Evolutionary conservation across 2,797 vertebrate genomes (phyloP).

Genomic region (Limosa lapponica): DNA sequence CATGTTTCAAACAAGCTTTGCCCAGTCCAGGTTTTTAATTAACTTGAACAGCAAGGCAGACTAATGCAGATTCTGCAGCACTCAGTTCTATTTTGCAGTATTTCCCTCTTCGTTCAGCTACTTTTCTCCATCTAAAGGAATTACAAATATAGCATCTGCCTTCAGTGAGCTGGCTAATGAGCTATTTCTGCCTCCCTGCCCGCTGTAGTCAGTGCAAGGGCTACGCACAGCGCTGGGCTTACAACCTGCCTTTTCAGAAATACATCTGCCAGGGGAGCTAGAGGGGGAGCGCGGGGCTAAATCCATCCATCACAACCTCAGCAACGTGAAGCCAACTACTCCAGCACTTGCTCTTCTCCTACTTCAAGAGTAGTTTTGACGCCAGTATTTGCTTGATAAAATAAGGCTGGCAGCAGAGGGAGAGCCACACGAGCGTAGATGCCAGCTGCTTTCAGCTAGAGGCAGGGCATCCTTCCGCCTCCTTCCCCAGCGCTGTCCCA

Average conservation of each 20-base stretch:
- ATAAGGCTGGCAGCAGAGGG: conserved; percentile 8
- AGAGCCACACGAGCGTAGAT: conserved; percentile 33
- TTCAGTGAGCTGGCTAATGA: background rate
- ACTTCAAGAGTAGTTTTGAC: background rate
- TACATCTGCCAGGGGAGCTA: background rate
- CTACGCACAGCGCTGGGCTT: background rate
- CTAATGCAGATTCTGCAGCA: background rate
- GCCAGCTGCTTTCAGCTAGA: conserved; percentile 42
- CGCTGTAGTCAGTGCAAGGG: background rate
- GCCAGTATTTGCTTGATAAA: background rate
- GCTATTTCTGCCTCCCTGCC: conserved; percentile 21
- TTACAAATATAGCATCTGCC: background rate
- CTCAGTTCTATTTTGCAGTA: background rate
- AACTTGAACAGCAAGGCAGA: background rate
- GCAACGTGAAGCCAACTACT: background rate
- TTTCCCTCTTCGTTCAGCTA: background rate
- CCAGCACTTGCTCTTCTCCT: background rate
- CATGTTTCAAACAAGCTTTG: background rate
- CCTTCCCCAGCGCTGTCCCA: background rate
- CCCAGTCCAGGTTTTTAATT: background rate
- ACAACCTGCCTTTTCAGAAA: background rate
- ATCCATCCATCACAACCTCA: background rate
- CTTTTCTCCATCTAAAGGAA: background rate
- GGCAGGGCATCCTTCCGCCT: conserved; percentile 32
- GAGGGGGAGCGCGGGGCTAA: background rate